Conservation (phyloP, 23 tunicate species). For the Trididemnum miniatum region DNA sequence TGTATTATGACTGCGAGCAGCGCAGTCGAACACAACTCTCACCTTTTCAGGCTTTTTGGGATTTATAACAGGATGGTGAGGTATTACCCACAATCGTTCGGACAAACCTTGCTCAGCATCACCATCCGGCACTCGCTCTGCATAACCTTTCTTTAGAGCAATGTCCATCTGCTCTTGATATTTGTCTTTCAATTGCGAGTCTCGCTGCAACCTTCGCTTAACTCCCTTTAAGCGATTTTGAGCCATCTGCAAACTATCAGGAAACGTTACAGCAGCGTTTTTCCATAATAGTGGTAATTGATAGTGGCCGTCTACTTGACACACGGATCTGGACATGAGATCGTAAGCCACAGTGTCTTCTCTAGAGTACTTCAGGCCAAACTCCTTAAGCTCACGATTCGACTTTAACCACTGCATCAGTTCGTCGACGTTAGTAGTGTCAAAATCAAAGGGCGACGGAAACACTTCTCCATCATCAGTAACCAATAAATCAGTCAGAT, state of each 20-base stretch:
- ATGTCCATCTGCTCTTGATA: conserved; percentile 3
- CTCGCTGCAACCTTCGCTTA: not conserved
- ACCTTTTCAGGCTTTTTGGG: conserved; percentile 21
- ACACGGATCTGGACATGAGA: not conserved
- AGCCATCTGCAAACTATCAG: conserved; percentile 13
- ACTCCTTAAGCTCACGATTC: not conserved
- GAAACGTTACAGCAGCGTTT: not conserved
- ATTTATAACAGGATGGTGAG: conserved; percentile 20
- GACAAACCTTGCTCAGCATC: not conserved
- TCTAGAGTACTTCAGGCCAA: not conserved
- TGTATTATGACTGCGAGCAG: not conserved
- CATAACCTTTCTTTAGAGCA: not conserved
- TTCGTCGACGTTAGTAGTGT: not conserved
- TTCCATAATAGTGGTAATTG: conserved; percentile 18
- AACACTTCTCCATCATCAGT: conserved; percentile 23
- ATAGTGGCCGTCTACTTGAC: conserved; percentile 5
- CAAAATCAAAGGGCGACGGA: not conserved
- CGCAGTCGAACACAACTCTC: conserved; percentile 22
- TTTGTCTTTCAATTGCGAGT: not conserved
- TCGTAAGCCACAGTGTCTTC: conserved; percentile 22
- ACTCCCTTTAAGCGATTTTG: not conserved
- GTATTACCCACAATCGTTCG: not conserved
- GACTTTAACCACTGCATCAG: not conserved
- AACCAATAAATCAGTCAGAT: not conserved
- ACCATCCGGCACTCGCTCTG: not conserved